Percentiles rank a stretch among this genome's conserved stretches.
Evolutionary conservation across 2,888 invertebrate species (phyloP).

Genomic region (Drosophila pseudotakahashii): DNA sequence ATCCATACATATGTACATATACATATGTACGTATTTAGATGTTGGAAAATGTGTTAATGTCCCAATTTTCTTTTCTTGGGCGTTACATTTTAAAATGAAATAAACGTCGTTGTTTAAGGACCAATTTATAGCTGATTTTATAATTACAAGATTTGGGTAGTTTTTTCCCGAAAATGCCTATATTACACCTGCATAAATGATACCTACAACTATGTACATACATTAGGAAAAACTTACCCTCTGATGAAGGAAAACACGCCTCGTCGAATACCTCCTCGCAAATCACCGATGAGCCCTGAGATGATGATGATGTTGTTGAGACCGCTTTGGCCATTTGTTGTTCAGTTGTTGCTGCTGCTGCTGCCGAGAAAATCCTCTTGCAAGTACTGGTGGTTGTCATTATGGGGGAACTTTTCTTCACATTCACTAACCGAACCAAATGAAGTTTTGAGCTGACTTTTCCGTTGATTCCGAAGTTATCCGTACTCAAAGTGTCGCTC

Average conservation of each 20-base stretch:
- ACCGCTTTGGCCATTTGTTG: conserved; percentile 24
- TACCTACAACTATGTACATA: background rate
- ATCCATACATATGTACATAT: too few species aligned
- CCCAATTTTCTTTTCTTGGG: too few species aligned
- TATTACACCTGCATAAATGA: too few species aligned
- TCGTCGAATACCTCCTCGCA: conserved; percentile 95
- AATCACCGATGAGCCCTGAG: conserved; percentile 85
- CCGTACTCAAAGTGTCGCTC: conserved; percentile 7
- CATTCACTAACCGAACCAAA: conserved; percentile 1
- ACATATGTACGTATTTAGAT: too few species aligned
- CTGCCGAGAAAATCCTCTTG: conserved; percentile 52
- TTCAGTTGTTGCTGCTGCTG: conserved; percentile 18
- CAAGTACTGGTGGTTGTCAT: conserved; percentile 23
- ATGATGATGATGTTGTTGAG: conserved; percentile 61
- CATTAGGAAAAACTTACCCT: conserved; percentile 86
- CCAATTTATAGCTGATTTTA: too few species aligned
- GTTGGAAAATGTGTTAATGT: too few species aligned
- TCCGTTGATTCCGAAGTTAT: background rate
- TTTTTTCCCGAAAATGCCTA: too few species aligned
- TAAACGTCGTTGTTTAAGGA: too few species aligned
- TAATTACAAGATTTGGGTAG: too few species aligned
- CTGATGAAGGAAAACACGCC: conserved; percentile 91
- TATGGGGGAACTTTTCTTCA: conserved; percentile 3
- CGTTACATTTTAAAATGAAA: too few species aligned
- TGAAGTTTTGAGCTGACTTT: background rate